phyloP scores from a whole-genome alignment of 2,888 invertebrate genomes.

The Morinoia aosen region DNA sequence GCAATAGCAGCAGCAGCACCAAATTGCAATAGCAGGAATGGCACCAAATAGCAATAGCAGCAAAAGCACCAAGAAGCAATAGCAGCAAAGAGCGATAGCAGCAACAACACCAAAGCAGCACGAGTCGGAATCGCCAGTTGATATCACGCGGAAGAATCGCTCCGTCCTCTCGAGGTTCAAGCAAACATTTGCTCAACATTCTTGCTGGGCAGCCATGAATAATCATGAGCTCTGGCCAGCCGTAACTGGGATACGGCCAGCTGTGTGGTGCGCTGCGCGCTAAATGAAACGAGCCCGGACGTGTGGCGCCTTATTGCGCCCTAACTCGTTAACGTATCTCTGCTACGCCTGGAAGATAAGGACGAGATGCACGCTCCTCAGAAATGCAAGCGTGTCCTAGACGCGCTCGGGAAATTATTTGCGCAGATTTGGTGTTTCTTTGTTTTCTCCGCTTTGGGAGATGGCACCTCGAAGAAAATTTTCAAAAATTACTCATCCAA shows the following conservation, averaged over 20 bases:
- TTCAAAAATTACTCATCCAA: no score
- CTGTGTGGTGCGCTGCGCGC: background rate
- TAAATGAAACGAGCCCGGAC: background rate
- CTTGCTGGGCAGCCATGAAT: constrained; percentile 3
- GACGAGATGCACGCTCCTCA: background rate
- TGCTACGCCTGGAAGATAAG: background rate
- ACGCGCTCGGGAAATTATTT: no score
- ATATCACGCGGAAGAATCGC: background rate
- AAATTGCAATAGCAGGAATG: no score
- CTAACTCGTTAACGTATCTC: background rate
- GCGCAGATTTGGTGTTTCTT: no score
- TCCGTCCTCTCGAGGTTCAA: constrained; percentile 17
- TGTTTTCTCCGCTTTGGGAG: no score
- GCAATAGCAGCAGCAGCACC: background rate
- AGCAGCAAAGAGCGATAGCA: background rate
- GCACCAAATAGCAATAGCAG: no score
- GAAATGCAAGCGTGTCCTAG: no score
- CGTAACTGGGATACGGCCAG: background rate
- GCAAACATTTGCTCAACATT: constrained; percentile 17
- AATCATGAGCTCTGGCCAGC: background rate
- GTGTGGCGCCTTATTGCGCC: background rate
- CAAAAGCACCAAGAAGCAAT: no score
- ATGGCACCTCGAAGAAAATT: no score
- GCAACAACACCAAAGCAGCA: background rate
- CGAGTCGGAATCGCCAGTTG: background rate